Evolutionary conservation across 2,113 vertebrate species (phyloP).

Genomic region (Crotalus horridus): DNA sequence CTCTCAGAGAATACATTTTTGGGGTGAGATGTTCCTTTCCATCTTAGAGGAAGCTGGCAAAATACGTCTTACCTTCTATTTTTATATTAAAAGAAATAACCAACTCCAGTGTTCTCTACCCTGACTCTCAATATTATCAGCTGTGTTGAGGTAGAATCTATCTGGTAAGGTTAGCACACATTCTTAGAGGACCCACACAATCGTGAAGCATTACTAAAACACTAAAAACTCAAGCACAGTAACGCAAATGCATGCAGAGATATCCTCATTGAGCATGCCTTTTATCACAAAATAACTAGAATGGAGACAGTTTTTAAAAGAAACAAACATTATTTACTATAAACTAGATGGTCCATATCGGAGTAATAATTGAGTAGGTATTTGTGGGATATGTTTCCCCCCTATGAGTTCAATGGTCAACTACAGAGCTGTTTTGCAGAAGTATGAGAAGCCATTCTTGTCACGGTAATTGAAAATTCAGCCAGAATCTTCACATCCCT

Average conservation of each 20-base stretch:
- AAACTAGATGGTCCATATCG: background rate
- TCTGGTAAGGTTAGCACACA: background rate
- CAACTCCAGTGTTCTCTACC: background rate
- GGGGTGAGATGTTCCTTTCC: background rate
- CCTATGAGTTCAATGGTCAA: background rate
- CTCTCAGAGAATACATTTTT: background rate
- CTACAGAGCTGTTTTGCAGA: background rate
- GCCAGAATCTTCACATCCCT: background rate
- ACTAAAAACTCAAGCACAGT: background rate
- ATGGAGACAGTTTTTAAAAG: background rate
- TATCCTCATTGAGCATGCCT: slow-evolving; percentile 7
- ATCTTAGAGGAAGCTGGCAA: background rate
- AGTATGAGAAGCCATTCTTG: background rate
- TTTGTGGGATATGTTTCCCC: slow-evolving; percentile 3
- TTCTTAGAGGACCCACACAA: background rate
- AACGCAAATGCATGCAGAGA: background rate
- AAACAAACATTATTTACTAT: background rate
- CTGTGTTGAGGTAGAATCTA: background rate
- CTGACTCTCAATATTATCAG: background rate
- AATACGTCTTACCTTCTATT: background rate
- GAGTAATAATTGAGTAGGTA: background rate
- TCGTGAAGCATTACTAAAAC: too few species aligned
- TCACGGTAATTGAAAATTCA: background rate
- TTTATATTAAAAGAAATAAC: background rate
- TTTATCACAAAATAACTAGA: background rate